Evolutionary conservation across 2,888 invertebrate genomes (phyloP), one percentile per base, ranked within the genome.

Genomic region (Drosophila paramelanica): DNA sequence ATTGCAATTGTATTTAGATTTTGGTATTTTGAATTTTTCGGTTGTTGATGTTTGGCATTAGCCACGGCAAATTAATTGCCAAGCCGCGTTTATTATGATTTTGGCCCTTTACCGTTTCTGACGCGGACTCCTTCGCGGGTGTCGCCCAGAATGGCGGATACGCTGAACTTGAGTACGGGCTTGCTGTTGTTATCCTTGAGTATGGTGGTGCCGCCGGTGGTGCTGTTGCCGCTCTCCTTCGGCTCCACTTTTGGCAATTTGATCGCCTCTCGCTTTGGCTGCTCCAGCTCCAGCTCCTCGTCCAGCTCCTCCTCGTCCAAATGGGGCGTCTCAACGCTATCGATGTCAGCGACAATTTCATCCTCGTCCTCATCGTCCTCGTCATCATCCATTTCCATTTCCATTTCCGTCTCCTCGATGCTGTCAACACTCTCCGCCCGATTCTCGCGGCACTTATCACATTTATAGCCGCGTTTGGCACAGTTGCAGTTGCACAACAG

Each of bases 141-240:
- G 77, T 93, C 93, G 56, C 97, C 97, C 86, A 98, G 93, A 83
- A 98, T 98, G 47, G 97, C 97, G 93, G 96, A 97, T 74, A 98
- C 97, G 94, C 97, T 97, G 93, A 98, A 98, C 93, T 97, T 97
- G 86, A 97, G 94, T 90, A 96, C 94, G 20, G 97, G 97, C 89
- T 97, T 97, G 87, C 93, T 94, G 60, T 74, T 91, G 75, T 78
- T 91, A 82, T 92, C 93, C 89, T 93, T 93, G 42, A 93, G 77
- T 41, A 92, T 88, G 41, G 93, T 92, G 47, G 56, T 57, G 23
- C 27, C 52, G 84, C 39, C 43, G 50, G 13, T 39, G 39, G 46
- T 42, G 55, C 14, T 46, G 64, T 83, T 56, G 68, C 23, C 79
- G 20, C 51, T 38, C 31, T 75, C 86, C 60, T 73, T 87, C 51